Conservation (phyloP, 2,888 invertebrate genomes). For the Hyposoter dolosus region DNA sequence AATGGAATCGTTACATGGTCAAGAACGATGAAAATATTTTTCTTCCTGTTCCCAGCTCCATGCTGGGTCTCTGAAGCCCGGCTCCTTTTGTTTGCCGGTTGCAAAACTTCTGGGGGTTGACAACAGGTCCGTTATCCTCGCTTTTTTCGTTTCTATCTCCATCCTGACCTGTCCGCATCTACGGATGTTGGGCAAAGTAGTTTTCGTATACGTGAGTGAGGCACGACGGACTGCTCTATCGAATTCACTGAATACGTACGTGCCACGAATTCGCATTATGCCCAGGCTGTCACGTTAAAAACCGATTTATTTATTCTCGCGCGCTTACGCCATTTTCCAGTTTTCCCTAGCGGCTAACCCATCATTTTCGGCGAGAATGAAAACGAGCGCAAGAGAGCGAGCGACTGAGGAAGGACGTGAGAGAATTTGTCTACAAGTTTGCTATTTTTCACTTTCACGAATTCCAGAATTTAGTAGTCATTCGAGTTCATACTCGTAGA, state of each 20-base stretch:
- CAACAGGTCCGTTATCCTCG: constrained; percentile 59
- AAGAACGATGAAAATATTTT: too few species aligned
- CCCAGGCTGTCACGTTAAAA: constrained; percentile 70
- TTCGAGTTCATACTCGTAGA: too few species aligned
- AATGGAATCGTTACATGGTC: too few species aligned
- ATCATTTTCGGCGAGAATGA: constrained; percentile 21
- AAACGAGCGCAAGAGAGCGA: constrained; percentile 3
- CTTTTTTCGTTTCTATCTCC: constrained; percentile 20
- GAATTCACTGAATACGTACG: constrained; percentile 73
- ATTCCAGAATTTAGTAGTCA: constrained; percentile 20
- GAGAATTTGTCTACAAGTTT: constrained; percentile 37
- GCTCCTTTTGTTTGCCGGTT: background rate
- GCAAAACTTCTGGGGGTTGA: constrained; percentile 69
- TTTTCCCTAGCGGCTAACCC: constrained; percentile 50
- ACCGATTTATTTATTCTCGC: constrained; percentile 70
- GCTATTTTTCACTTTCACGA: background rate
- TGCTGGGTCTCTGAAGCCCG: background rate
- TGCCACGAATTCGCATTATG: constrained; percentile 66
- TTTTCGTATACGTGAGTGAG: constrained; percentile 34
- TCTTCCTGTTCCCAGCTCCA: too few species aligned
- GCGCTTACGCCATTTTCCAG: constrained; percentile 62
- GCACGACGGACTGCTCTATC: constrained; percentile 71
- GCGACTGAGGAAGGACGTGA: constrained; percentile 9
- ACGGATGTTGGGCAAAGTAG: background rate
- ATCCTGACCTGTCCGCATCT: constrained; percentile 4